Base-by-base conservation (phyloP, 2,888 invertebrate genomes). In the Andrena haemorrhoa region DNA sequence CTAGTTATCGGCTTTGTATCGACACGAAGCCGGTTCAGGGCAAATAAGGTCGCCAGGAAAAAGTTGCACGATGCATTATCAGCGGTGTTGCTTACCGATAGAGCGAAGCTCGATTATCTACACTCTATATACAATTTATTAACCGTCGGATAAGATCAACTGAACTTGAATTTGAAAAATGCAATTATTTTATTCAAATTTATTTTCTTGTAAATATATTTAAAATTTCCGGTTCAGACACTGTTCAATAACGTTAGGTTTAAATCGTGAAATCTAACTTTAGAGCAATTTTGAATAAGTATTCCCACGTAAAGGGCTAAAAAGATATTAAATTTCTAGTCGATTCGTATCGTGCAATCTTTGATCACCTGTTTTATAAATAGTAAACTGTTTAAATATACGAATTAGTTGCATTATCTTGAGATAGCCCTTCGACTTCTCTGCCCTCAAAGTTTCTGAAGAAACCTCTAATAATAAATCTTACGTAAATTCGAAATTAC, bases 1-100 rank as follows among this genome's bases (percentile, higher is more conserved):
- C 63, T n/a, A 64, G 8, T 33, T 58, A 31, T 72, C 31, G 83
- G 83, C 78, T 83, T 75, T 78, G 51, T 31, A 63, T 63, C 35
- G 31, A 60, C 20, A 26, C 7, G 65, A 84, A 82, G 61, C 70
- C 66, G 6, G 20, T 16, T 23, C 23, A n/a, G 10, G n/a, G 35
- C 23, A 23, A 72, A 66, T 29, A 58, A 70, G 60, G 20, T 6
- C 16, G 74, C 60, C 2, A 68, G 60, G 12, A 8, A 53, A 23
- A 53, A 0, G 53, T 53, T 53, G 53, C 10, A 20, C 53, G 53
- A 53, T 53, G 16, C 16, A 3, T 41, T 41, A 41, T 72, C 75
- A 64, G 68, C 76, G 20, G 29, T 33, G 26, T 10, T 58, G 12
- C 70, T 35, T 41, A 41, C 41, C 41, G 16, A 41, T 41, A 41